phyloP scores from a whole-genome alignment of 2,888 invertebrate species.

The Dryomyza anilis region DNA sequence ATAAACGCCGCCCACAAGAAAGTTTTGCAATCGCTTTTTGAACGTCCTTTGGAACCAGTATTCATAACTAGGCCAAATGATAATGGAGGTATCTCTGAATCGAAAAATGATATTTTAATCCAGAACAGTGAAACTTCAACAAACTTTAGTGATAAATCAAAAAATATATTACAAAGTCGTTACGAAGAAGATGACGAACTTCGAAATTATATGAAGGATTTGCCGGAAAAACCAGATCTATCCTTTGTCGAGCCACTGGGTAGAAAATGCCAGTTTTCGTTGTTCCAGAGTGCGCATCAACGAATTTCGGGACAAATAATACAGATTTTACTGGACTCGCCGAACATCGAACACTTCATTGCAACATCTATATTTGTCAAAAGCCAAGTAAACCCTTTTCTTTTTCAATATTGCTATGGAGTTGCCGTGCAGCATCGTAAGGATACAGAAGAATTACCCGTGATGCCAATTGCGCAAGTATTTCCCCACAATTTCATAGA shows the following conservation, averaged over 20 bases:
- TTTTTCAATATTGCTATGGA: slow-evolving; percentile 80
- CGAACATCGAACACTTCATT: slow-evolving; percentile 68
- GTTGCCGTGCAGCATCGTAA: slow-evolving; percentile 73
- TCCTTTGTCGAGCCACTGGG: slow-evolving; percentile 47
- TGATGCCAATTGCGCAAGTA: slow-evolving; percentile 77
- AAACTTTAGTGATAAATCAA: no score
- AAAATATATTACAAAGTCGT: slow-evolving; percentile 48
- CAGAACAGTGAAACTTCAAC: no score
- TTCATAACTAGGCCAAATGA: slow-evolving; percentile 56
- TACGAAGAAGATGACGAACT: slow-evolving; percentile 52
- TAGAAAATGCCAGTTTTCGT: slow-evolving; percentile 66
- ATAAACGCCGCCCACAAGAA: no score
- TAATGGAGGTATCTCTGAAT: slow-evolving; percentile 50
- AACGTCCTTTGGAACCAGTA: slow-evolving; percentile 57
- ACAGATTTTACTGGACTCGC: slow-evolving; percentile 70
- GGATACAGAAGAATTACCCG: slow-evolving; percentile 64
- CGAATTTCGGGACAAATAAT: slow-evolving; percentile 74
- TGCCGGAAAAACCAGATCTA: slow-evolving; percentile 50
- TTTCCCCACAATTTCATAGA: slow-evolving; percentile 86
- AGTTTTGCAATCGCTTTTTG: slow-evolving; percentile 52
- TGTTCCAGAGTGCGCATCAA: slow-evolving; percentile 75
- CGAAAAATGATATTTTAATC: slow-evolving; percentile 50
- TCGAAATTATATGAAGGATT: slow-evolving; percentile 51
- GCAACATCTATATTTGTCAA: slow-evolving; percentile 70
- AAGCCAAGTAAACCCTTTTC: slow-evolving; percentile 76